Percentiles rank a stretch among this genome's conserved stretches.
Evolutionary conservation across 2,888 invertebrate species (phyloP).

Genomic region (Eupithecia dodoneata): DNA sequence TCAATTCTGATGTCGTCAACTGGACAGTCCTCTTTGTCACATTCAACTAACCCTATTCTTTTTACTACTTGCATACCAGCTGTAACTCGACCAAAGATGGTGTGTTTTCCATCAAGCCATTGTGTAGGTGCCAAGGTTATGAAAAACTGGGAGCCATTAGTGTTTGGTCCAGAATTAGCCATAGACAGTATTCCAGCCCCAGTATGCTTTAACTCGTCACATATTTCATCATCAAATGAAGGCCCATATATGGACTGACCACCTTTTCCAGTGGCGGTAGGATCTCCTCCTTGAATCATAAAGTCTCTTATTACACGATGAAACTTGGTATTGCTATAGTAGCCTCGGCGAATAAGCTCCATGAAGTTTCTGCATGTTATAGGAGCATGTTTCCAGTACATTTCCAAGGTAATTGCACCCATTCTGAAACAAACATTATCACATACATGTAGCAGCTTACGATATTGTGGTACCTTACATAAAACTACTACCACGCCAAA

Average conservation of each 20-base stretch:
- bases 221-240: constrained; percentile 97
- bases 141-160: constrained; percentile 99
- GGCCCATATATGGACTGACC: constrained; percentile 98
- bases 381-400: constrained; percentile 99
- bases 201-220: constrained; percentile 97
- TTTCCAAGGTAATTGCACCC: constrained; percentile 95
- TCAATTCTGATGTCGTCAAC: constrained; percentile 93
- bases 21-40: constrained; percentile 96
- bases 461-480: not conserved
- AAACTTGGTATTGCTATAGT: constrained; percentile 98
- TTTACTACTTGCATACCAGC: constrained; percentile 96
- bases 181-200: constrained; percentile 96
- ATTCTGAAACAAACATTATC: constrained; percentile 84
- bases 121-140: constrained; percentile 98
- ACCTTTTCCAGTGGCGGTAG: constrained; percentile 97
- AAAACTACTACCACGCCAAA: not conserved
- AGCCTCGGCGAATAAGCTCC: constrained; percentile 95
- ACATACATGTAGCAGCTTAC: not conserved
- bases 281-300: constrained; percentile 98
- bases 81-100: constrained; percentile 96
- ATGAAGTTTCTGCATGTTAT: constrained; percentile 98
- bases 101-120: constrained; percentile 98
- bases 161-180: constrained; percentile 99
- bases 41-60: constrained; percentile 96
- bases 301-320: constrained; percentile 97